A percentile compares a stretch with the other conserved stretches of the same genome.
These are phyloP conservation scores for Pseudoips prasinana DNA, from an alignment of 2,888 invertebrate species.

Conservation along the genomic window DNA sequence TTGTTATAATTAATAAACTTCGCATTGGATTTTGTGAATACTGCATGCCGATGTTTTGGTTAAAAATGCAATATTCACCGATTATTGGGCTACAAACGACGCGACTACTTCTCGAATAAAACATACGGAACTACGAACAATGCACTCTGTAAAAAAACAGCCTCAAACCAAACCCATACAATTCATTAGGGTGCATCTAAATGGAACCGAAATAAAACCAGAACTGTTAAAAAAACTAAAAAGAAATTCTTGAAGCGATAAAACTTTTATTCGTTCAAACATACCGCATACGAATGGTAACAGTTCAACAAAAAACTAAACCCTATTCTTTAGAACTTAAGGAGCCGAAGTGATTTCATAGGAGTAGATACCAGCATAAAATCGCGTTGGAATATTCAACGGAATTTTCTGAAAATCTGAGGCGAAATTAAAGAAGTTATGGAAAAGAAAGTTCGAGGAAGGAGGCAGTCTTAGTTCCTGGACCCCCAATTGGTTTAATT, in stretches of 20 bases:
- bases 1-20: no score
- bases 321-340: not conserved
- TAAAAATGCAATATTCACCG: no score
- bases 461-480: slow-evolving; percentile 40
- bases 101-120: slow-evolving; percentile 1
- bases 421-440: slow-evolving; percentile 64
- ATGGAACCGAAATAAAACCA: not conserved
- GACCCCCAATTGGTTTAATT: slow-evolving; percentile 48
- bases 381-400: slow-evolving; percentile 53
- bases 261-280: slow-evolving; percentile 48
- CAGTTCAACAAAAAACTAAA: not conserved
- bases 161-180: slow-evolving; percentile 5
- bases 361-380: slow-evolving; percentile 47
- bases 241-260: slow-evolving; percentile 41
- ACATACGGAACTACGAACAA: slow-evolving; percentile 11
- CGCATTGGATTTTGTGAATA: no score
- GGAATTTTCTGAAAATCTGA: slow-evolving; percentile 44
- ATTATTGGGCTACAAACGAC: no score
- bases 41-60: no score
- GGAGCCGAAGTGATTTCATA: not conserved
- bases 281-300: not conserved
- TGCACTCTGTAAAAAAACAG: slow-evolving; percentile 10
- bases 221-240: slow-evolving; percentile 29
- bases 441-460: slow-evolving; percentile 47
- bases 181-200: slow-evolving; percentile 19